These are phyloP conservation scores for Cherax quadricarinatus DNA, from an alignment of 1,140 invertebrate genomes.

Conservation along the genomic window DNA sequence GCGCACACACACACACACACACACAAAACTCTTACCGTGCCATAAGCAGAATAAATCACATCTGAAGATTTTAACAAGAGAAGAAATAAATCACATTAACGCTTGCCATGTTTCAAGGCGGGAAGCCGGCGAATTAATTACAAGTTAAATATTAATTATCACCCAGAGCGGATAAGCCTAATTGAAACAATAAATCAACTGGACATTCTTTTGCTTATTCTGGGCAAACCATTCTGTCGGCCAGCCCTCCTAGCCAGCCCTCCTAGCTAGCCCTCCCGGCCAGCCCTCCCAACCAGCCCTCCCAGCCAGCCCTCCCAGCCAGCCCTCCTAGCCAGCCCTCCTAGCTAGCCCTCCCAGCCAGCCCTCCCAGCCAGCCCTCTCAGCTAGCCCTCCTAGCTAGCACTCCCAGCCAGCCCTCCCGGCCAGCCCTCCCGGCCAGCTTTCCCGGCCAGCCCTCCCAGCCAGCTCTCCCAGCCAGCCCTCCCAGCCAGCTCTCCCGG, in stretches of 20 bases:
- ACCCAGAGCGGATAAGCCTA: background rate
- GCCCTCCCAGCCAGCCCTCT: background rate
- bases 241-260: too few species aligned
- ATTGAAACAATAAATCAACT: slow-evolving; percentile 3
- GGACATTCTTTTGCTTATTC: background rate
- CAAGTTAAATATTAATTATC: slow-evolving; percentile 1
- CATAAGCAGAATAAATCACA: background rate
- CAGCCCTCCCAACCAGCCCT: too few species aligned
- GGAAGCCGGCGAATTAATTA: background rate
- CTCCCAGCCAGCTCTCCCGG: background rate
- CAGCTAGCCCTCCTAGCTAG: background rate
- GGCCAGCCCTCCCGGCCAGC: background rate
- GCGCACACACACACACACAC: background rate
- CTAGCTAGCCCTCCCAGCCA: too few species aligned
- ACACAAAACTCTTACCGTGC: background rate
- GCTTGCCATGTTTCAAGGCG: background rate
- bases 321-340: too few species aligned
- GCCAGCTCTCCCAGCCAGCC: background rate
- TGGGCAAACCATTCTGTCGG: background rate
- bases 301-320: too few species aligned
- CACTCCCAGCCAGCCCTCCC: background rate
- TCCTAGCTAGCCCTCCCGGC: background rate
- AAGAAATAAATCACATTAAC: background rate
- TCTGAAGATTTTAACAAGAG: background rate
- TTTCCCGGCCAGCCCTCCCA: too few species aligned